phyloP scores from a whole-genome alignment of 2,113 vertebrate species.

The Nothobranchius furzeri region DNA sequence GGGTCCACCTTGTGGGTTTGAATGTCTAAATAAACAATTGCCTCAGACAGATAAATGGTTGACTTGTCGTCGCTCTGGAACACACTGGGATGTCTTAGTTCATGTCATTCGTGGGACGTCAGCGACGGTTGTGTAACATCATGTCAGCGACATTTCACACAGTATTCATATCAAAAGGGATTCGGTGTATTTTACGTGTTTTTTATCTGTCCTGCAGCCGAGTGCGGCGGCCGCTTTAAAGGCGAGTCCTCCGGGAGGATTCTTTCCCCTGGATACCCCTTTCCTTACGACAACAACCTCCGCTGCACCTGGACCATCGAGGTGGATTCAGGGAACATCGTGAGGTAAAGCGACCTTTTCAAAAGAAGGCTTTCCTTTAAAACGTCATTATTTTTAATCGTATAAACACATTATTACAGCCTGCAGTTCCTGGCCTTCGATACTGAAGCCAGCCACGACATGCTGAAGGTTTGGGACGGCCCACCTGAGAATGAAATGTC shows the following conservation, averaged over 20 bases:
- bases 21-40: slow-evolving; percentile 54
- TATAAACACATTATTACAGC: slow-evolving; percentile 68
- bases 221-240: slow-evolving; percentile 97
- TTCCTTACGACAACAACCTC: slow-evolving; percentile 98
- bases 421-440: slow-evolving; percentile 97
- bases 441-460: slow-evolving; percentile 97
- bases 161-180: not conserved
- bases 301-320: slow-evolving; percentile 96
- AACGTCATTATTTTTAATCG: too few species aligned
- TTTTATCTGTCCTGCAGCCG: slow-evolving; percentile 77
- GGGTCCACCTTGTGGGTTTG: slow-evolving; percentile 44
- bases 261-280: slow-evolving; percentile 95
- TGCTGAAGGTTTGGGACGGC: slow-evolving; percentile 96
- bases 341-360: slow-evolving; percentile 81
- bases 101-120: not conserved
- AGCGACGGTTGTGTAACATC: too few species aligned
- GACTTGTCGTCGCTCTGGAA: slow-evolving; percentile 23
- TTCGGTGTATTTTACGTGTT: slow-evolving; percentile 13
- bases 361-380: too few species aligned
- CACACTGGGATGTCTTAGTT: slow-evolving; percentile 1
- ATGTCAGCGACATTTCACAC: not conserved
- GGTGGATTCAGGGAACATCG: slow-evolving; percentile 97
- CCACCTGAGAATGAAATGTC: slow-evolving; percentile 97
- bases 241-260: slow-evolving; percentile 95
- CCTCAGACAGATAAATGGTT: slow-evolving; percentile 25